Base-by-base conservation (phyloP, 2,888 invertebrate genomes). In the Lasioglossum leucozonium region DNA sequence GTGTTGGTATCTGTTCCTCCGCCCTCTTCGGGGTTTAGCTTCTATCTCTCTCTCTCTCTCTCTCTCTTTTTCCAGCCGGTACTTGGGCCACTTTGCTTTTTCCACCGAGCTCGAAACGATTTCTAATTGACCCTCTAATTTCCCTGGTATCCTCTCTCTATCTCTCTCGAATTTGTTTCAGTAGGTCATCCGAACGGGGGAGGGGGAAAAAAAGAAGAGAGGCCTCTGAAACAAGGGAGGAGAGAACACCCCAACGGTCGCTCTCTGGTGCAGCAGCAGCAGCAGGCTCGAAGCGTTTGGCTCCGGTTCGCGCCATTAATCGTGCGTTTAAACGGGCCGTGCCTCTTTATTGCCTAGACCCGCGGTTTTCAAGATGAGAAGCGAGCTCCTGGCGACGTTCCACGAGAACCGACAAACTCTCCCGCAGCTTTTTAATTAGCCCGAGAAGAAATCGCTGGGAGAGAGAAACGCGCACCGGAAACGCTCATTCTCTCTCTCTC, bases 1-100 rank as follows among this genome's bases (percentile, higher is more conserved):
- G 82, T 89, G 82, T 89, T 84, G 81, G 89, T 85, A 85, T 89
- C 88, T 86, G 86, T 87, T 89, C 85, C 85, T 79, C 88, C 87
- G 85, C 85, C 86, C 84, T 83, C 82, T 86, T 84, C 72, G 30
- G 16, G 87, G 79, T 89, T 87, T 51, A 83, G 76, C 82, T 85
- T 79, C 47, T 80, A 75, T 13, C 26, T 13, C 47, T 80, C 79
- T 13, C 26, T 13, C 58, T 13, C 26, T 11, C 26, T 3, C 51
- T 10, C n/a, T 13, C 11, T 58, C 13, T 11, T 4, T 62, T 30
- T 62, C 30, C 26, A 30, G 22, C 62, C 18, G 74, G 74, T 79
- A 65, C 77, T 87, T 79, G 77, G 72, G 74, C 84, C 74, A 75
- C 78, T 85, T 81, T 76, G 77, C 65, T 65, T 77, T 69, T 69